phyloP scores from a whole-genome alignment of 2,888 invertebrate species.

The Exocentrus adspersus region DNA sequence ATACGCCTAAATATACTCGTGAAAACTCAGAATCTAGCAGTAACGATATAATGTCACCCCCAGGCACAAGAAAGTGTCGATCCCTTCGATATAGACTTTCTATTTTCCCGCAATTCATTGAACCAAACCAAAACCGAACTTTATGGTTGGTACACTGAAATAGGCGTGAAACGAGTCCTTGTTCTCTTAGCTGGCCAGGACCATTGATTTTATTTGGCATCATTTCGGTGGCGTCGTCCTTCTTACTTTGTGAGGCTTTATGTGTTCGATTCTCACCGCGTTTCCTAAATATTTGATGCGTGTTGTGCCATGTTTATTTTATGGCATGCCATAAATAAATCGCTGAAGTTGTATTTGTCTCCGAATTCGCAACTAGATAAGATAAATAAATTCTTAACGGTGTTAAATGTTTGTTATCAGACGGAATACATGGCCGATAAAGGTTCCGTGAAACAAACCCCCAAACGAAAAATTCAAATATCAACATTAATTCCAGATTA shows the following conservation, averaged over 20 bases:
- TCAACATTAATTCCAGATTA: too few relatives aligned
- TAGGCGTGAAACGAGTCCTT: constrained; percentile 22
- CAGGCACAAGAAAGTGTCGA: constrained; percentile 1
- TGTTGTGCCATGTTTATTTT: constrained; percentile 45
- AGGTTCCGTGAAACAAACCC: too few relatives aligned
- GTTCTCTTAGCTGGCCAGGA: constrained; percentile 21
- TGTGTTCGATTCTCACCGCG: constrained; percentile 38
- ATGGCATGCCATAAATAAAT: constrained; percentile 42
- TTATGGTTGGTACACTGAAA: constrained; percentile 14
- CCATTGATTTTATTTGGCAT: constrained; percentile 41
- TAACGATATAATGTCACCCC: too few relatives aligned
- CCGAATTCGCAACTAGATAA: constrained; percentile 30
- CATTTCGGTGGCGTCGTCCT: constrained; percentile 36
- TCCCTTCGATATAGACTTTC: constrained; percentile 16
- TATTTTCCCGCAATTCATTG: constrained; percentile 26
- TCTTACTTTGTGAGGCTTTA: constrained; percentile 37
- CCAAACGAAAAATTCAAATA: too few relatives aligned
- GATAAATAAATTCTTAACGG: constrained; percentile 29
- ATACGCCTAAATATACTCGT: too few relatives aligned
- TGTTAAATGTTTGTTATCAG: constrained; percentile 9
- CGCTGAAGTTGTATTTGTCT: constrained; percentile 42
- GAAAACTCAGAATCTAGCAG: too few relatives aligned
- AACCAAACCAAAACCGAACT: constrained; percentile 11
- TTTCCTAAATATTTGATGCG: constrained; percentile 43
- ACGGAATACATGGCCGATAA: too few relatives aligned